Percentiles rank a stretch among this genome's conserved stretches.
Evolutionary conservation across 1,140 invertebrate genomes (phyloP).

Genomic region (Oreohelix idahoensis): DNA sequence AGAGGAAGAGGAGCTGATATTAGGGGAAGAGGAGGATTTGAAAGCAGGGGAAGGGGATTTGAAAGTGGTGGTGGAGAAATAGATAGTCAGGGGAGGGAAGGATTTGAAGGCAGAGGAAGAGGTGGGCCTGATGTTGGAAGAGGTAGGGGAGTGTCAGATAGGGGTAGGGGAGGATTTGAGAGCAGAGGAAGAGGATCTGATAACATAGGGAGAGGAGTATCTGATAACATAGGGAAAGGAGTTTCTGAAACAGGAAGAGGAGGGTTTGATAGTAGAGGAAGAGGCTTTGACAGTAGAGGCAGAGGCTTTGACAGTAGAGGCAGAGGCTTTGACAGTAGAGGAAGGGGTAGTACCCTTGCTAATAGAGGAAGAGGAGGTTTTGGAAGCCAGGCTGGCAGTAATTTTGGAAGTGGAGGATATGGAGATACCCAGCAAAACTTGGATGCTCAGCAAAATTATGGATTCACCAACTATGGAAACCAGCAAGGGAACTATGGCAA

Average conservation of each 20-base stretch:
- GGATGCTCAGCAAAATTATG: not conserved
- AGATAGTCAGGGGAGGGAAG: not conserved
- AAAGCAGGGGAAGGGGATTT: constrained; percentile 2
- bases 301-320: constrained; percentile 3
- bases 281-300: not conserved
- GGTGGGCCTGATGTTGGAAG: not conserved
- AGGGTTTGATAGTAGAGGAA: not conserved
- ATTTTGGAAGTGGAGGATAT: constrained; percentile 20
- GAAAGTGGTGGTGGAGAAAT: not conserved
- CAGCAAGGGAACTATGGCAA: not conserved
- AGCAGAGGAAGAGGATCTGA: constrained; percentile 18
- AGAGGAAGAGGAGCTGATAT: not conserved
- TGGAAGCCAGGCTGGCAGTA: not conserved
- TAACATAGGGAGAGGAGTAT: not conserved
- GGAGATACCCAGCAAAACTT: constrained; percentile 4
- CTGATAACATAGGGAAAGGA: not conserved
- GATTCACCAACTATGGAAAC: constrained; percentile 1
- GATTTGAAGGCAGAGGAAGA: not conserved
- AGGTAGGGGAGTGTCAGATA: not conserved
- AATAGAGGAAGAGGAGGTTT: constrained; percentile 1
- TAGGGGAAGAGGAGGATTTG: not conserved
- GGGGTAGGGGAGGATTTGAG: not conserved
- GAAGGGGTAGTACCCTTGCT: not conserved
- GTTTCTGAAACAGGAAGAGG: constrained; percentile 2
- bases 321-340: not conserved